Evolutionary conservation across 1,140 invertebrate species (phyloP), one percentile per base, ranked within the genome.

Genomic region (Gonatopus flavifemur): DNA sequence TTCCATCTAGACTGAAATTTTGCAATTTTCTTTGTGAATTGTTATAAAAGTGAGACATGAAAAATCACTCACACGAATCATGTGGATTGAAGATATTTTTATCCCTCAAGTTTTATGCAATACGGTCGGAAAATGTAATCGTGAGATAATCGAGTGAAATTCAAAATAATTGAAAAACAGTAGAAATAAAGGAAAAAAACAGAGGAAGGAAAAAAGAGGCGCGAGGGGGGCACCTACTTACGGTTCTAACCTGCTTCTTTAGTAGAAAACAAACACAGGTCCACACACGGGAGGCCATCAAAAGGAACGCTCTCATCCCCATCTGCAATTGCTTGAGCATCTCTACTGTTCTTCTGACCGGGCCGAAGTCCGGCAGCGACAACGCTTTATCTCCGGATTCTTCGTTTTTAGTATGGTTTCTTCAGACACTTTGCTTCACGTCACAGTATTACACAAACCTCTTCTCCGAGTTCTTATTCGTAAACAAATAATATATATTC

Each of bases 291-390:
- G 93, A 93, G 73, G 93, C 92, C 75, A 96, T 84, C 76, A 95
- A 83, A 81, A 95, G 87, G 80, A 96, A 94, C 82, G 91, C 90
- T 83, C 91, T 88, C 82, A 96, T 88, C 83, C 93, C 92, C 92
- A 95, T 96, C 87, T 94, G 91, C 86, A 95, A 85, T 85, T 92
- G 89, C 81, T 94, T 95, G 85, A 93, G 89, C 93, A 96, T 96
- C 57, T 72, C 71, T 73, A 68, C 64, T 55, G 47, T 52, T 65
- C 50, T 66, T 68, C 57, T 57, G 48, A 69, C 71, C 69, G 70
- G 66, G 63, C 69, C 66, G 55, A 70, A 72, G 62, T 71, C 69
- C 67, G 67, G 70, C 64, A 54, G 67, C 67, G 67, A 69, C 64
- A 54, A 31, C 39, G 37, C 62, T 68, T 58, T 30, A 60, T 60